Evolutionary conservation across 2,797 vertebrate genomes (phyloP).

Genomic region (Glyptemys insculpta): DNA sequence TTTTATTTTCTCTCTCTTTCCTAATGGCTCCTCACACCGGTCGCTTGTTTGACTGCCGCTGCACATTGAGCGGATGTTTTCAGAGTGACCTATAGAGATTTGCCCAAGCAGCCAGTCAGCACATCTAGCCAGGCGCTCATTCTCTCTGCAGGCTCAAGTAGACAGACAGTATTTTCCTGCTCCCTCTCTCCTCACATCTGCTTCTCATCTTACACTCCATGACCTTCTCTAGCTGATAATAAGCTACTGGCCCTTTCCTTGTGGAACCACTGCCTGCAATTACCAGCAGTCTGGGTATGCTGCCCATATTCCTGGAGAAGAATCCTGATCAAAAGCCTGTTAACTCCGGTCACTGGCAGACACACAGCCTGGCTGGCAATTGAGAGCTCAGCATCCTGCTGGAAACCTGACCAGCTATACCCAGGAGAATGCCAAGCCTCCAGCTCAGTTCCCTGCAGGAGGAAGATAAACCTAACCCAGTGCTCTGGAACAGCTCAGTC

Average conservation of each 20-base stretch:
- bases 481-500: neutral
- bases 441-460: neutral
- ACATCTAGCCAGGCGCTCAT: too few species aligned
- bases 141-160: too few species aligned
- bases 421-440: neutral
- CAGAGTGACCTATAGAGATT: too few species aligned
- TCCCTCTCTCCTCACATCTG: too few species aligned
- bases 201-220: rapidly evolving
- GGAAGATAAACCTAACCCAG: rapidly evolving
- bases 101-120: too few species aligned
- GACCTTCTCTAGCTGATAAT: neutral
- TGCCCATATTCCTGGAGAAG: neutral
- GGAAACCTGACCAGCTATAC: neutral
- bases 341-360: rapidly evolving
- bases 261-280: neutral
- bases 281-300: neutral
- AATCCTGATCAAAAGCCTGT: rapidly evolving
- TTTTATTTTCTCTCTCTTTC: too few species aligned
- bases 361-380: neutral
- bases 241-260: neutral
- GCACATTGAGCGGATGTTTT: too few species aligned
- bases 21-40: too few species aligned
- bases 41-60: too few species aligned
- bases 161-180: too few species aligned
- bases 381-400: rapidly evolving